phyloP scores from a whole-genome alignment of 2,113 vertebrate species.

The Eulemur rufifrons region DNA sequence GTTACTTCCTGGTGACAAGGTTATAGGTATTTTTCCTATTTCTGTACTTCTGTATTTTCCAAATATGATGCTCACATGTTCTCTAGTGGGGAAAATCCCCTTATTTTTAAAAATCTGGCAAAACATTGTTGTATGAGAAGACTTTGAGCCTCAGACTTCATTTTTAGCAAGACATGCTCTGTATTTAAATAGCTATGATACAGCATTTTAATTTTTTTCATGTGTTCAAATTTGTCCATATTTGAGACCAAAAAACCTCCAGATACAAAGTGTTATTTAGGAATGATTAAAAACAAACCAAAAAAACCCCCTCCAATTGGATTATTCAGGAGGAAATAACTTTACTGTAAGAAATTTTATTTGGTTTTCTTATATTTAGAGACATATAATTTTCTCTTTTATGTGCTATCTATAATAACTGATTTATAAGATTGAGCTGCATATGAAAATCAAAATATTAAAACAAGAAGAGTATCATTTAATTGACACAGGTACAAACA shows the following conservation, averaged over 20 bases:
- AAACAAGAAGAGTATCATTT: conserved; percentile 24
- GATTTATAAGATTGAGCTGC: not conserved
- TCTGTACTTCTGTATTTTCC: not conserved
- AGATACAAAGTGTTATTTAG: not conserved
- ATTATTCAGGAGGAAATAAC: not conserved
- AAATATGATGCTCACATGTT: not conserved
- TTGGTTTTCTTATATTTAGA: conserved; percentile 35
- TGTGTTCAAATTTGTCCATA: not conserved
- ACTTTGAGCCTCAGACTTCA: not conserved
- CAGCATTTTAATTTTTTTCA: not conserved
- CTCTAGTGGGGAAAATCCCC: not conserved
- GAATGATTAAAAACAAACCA: not conserved
- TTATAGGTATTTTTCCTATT: not conserved
- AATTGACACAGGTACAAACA: not conserved
- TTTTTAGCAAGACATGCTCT: not conserved
- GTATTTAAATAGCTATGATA: not conserved
- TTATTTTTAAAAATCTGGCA: not conserved
- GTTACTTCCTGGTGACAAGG: not conserved
- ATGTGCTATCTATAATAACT: not conserved
- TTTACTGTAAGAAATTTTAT: conserved; percentile 11
- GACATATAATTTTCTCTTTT: not conserved
- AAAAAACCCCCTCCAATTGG: not conserved
- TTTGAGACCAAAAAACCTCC: not conserved
- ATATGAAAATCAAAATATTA: conserved; percentile 34
- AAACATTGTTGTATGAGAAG: not conserved